Conservation (phyloP, 2,113 vertebrate species). For the Ramphastos sulfuratus region DNA sequence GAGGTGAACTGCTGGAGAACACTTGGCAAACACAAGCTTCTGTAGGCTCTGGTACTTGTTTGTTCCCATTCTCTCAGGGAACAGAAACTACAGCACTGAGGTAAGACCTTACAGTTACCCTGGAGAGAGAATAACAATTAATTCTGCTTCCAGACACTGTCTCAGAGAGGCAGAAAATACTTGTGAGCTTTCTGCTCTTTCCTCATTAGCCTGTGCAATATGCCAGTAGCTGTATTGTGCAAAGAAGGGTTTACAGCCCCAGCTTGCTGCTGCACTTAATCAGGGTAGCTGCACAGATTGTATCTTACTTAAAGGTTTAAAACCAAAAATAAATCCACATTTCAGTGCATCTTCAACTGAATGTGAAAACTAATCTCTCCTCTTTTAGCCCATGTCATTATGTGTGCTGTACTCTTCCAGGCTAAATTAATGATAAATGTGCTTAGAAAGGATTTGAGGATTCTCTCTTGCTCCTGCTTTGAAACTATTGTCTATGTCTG, state of each 20-base stretch:
- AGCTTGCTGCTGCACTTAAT: background rate
- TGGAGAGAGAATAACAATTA: slow-evolving; percentile 18
- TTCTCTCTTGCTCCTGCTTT: background rate
- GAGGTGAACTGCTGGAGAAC: background rate
- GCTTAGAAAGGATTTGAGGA: background rate
- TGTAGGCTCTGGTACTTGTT: background rate
- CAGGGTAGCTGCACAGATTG: background rate
- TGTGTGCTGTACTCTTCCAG: background rate
- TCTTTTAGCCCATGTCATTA: background rate
- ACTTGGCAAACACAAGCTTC: background rate
- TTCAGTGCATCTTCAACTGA: background rate
- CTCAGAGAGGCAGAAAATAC: background rate
- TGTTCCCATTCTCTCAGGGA: slow-evolving; percentile 1
- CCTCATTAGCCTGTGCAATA: background rate
- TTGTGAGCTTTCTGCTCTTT: background rate
- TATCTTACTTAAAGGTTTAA: background rate
- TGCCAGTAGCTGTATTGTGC: background rate
- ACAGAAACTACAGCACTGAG: background rate
- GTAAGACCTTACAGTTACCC: background rate
- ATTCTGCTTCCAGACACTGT: background rate
- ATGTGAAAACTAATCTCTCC: background rate
- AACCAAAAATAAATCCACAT: background rate
- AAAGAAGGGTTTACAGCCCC: background rate
- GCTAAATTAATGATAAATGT: background rate
- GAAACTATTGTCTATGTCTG: rapidly evolving